phyloP scores from a whole-genome alignment of 37 sponge, comb jelly and placozoan species.

The Beroe forskalii region DNA sequence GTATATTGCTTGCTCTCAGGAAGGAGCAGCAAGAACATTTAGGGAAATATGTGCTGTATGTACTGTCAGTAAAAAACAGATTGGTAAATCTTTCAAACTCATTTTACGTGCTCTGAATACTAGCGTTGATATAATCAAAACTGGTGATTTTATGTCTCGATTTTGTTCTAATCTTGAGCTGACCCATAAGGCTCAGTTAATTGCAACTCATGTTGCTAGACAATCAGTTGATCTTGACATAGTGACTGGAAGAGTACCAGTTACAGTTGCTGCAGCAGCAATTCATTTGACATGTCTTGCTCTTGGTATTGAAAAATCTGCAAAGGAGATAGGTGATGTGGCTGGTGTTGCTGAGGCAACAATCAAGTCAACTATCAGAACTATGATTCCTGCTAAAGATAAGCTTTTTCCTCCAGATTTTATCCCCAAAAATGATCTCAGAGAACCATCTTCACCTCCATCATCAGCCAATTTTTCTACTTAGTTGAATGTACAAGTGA shows the following conservation, averaged over 20 bases:
- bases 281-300: conserved; percentile 71
- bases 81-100: conserved; percentile 93
- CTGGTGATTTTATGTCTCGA: conserved; percentile 90
- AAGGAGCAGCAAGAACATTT: conserved; percentile 91
- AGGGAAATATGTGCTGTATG: conserved; percentile 98
- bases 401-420: conserved; percentile 89
- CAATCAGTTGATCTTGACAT: conserved; percentile 84
- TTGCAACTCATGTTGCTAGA: conserved; percentile 89
- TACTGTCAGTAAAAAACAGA: conserved; percentile 89
- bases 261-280: conserved; percentile 90
- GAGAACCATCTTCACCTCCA: background rate
- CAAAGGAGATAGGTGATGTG: conserved; percentile 88
- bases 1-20: conserved; percentile 94
- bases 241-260: conserved; percentile 80
- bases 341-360: conserved; percentile 99
- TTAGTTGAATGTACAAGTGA: no score
- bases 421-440: conserved; percentile 20
- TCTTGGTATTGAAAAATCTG: conserved; percentile 36
- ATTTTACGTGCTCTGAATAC: conserved; percentile 75
- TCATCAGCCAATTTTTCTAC: background rate
- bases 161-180: conserved; percentile 85
- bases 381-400: conserved; percentile 78
- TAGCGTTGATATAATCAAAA: conserved; percentile 69
- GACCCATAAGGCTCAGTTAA: conserved; percentile 75
- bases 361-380: conserved; percentile 85